Conservation (phyloP, 2,797 vertebrate species). For the Tapera naevia region DNA sequence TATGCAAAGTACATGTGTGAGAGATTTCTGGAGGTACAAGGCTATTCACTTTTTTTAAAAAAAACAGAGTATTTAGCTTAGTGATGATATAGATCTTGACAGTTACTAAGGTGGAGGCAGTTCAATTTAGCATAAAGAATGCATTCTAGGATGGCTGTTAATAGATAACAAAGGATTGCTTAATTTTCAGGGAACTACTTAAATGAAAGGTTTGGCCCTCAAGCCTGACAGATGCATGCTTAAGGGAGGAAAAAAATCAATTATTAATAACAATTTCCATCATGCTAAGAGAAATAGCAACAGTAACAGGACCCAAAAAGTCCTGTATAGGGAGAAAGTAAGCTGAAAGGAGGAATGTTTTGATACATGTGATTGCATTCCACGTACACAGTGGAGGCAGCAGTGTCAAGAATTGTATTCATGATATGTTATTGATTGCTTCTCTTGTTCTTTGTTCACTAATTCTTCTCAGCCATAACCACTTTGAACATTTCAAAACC, state of each 20-base stretch:
- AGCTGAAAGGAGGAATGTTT: background rate
- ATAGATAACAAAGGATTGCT: background rate
- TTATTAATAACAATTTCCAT: background rate
- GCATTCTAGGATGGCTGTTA: background rate
- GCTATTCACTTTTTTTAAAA: background rate
- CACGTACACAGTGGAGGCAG: background rate
- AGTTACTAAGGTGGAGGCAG: background rate
- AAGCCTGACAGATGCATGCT: background rate
- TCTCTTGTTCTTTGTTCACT: background rate
- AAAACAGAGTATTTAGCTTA: background rate
- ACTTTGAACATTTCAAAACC: background rate
- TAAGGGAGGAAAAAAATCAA: background rate
- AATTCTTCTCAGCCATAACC: background rate
- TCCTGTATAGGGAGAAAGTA: background rate
- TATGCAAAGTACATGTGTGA: background rate
- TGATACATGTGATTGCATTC: background rate
- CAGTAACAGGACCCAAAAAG: background rate
- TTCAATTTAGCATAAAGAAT: background rate
- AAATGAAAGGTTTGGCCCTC: background rate
- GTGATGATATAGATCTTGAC: background rate
- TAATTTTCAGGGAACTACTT: background rate
- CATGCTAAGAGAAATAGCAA: background rate
- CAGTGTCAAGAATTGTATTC: background rate
- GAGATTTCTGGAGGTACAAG: background rate
- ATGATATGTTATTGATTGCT: conserved; percentile 16